Percentiles rank a stretch among this genome's conserved stretches.
These are phyloP conservation scores for Aspidapion aeneum DNA, from an alignment of 2,888 invertebrate genomes.

Conservation along the genomic window DNA sequence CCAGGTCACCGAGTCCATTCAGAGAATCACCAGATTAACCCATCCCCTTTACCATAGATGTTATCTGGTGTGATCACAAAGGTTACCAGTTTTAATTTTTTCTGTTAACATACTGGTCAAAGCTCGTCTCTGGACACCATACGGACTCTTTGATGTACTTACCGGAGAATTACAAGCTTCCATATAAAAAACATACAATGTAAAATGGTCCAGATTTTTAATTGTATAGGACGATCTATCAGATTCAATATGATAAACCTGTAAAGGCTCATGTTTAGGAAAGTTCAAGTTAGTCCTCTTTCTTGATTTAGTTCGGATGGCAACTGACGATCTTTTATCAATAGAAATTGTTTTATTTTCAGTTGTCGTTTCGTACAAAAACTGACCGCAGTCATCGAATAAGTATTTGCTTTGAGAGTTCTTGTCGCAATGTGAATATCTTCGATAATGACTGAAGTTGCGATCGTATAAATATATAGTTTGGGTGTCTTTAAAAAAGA, in stretches of 20 bases:
- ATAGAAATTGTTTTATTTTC: not conserved
- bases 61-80: too few relatives aligned
- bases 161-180: constrained; percentile 54
- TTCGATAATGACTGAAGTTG: constrained; percentile 1
- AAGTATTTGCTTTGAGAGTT: constrained; percentile 26
- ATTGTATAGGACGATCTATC: constrained; percentile 31
- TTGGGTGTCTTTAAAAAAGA: too few relatives aligned
- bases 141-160: too few relatives aligned
- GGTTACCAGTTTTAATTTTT: too few relatives aligned
- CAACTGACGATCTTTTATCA: not conserved
- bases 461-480: too few relatives aligned
- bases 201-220: constrained; percentile 53
- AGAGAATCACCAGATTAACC: too few relatives aligned
- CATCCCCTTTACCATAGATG: too few relatives aligned
- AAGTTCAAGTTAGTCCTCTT: constrained; percentile 6
- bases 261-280: constrained; percentile 2
- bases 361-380: too few relatives aligned
- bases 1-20: too few relatives aligned
- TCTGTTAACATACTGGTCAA: too few relatives aligned
- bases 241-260: not conserved
- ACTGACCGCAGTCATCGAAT: constrained; percentile 26
- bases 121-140: too few relatives aligned
- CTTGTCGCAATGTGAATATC: constrained; percentile 23
- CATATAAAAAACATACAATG: constrained; percentile 57
- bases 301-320: not conserved